phyloP scores from a whole-genome alignment of 92 coral and sea anemone genomes.

The Galaxea fascicularis region DNA sequence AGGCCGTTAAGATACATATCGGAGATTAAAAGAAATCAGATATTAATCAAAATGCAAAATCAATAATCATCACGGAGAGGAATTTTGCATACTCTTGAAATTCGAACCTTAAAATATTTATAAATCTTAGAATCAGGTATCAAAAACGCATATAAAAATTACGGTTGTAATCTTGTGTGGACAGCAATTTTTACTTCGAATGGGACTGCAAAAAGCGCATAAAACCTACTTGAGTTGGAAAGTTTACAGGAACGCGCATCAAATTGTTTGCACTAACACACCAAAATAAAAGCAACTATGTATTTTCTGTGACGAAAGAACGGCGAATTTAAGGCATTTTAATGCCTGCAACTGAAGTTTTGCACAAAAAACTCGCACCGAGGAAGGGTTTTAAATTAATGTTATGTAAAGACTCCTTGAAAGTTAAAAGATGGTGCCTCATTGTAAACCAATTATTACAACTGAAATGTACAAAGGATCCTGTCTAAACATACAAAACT shows the following conservation, averaged over 20 bases:
- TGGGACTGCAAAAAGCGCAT: not conserved
- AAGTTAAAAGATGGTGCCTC: slow-evolving; percentile 46
- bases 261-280: not conserved
- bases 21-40: slow-evolving; percentile 49
- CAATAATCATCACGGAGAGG: slow-evolving; percentile 31
- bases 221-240: not conserved
- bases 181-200: not conserved
- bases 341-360: not conserved
- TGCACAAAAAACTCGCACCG: not conserved
- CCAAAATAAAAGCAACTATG: not conserved
- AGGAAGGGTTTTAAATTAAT: slow-evolving; percentile 32
- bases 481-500: slow-evolving; percentile 57
- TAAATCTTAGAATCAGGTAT: slow-evolving; percentile 10
- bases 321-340: not conserved
- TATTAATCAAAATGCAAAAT: slow-evolving; percentile 46
- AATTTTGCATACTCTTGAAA: slow-evolving; percentile 48
- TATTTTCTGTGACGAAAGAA: not conserved
- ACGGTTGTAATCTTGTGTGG: not conserved
- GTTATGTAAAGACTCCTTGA: slow-evolving; percentile 56
- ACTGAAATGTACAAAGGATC: slow-evolving; percentile 41
- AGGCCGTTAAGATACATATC: slow-evolving; percentile 22
- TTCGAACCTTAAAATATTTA: slow-evolving; percentile 32
- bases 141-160: slow-evolving; percentile 25
- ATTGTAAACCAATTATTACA: slow-evolving; percentile 60
- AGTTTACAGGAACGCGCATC: not conserved